These are phyloP conservation scores for Cervus canadensis DNA, from an alignment of 2,113 vertebrate genomes.

Conservation along the genomic window DNA sequence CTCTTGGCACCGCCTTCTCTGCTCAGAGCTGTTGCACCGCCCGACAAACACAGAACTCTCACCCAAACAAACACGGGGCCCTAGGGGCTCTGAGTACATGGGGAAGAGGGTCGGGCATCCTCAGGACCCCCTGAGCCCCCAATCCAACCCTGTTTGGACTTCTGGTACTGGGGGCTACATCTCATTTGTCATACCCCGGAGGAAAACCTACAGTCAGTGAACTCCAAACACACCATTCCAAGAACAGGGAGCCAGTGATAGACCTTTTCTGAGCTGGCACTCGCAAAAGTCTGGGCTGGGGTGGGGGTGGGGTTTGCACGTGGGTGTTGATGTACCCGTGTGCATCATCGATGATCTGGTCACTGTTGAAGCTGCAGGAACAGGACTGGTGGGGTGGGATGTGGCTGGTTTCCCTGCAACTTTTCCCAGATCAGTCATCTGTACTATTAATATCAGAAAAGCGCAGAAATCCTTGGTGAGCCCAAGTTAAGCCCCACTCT, in stretches of 20 bases:
- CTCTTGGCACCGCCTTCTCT: background rate
- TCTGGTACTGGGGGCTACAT: background rate
- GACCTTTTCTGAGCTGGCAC: background rate
- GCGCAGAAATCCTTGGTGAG: background rate
- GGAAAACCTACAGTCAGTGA: background rate
- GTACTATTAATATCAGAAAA: background rate
- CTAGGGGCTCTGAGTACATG: background rate
- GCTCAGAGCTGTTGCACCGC: background rate
- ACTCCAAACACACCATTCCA: background rate
- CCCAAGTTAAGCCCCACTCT: background rate
- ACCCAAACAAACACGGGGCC: conserved; percentile 37
- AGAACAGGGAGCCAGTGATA: background rate
- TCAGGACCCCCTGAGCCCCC: background rate
- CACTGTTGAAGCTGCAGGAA: background rate
- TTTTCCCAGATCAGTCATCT: background rate
- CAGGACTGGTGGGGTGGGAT: accelerated
- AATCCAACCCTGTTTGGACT: background rate
- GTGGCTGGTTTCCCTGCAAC: background rate
- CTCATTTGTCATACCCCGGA: background rate
- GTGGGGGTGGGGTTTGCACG: accelerated
- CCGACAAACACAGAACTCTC: background rate
- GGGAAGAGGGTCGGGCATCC: background rate
- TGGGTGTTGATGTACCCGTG: background rate
- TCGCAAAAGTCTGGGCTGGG: background rate
- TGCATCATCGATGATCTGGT: background rate